phyloP scores from a whole-genome alignment of 2,888 invertebrate genomes.

The Belgica antarctica region DNA sequence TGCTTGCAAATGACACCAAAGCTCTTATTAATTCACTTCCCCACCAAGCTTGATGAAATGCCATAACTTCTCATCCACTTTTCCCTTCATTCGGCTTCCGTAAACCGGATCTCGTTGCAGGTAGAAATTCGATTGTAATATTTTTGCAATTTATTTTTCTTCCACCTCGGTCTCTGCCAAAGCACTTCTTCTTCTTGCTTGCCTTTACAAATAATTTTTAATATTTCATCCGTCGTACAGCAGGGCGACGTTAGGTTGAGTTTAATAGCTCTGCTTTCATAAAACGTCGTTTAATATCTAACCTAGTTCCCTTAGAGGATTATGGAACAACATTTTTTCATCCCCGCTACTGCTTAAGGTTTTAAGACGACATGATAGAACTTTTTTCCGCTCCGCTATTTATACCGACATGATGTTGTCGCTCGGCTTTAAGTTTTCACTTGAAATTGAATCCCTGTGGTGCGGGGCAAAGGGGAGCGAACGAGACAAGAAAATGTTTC shows the following conservation, averaged over 20 bases:
- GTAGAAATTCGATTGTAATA: slow-evolving; percentile 24
- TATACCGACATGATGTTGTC: neutral
- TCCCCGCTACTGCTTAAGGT: slow-evolving; percentile 2
- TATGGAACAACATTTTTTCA: slow-evolving; percentile 19
- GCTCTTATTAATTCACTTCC: neutral
- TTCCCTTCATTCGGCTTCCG: too few species aligned
- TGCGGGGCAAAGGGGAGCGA: neutral
- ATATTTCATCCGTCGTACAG: slow-evolving; percentile 16
- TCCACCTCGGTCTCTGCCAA: neutral
- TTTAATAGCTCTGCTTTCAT: slow-evolving; percentile 27
- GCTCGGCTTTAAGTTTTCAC: slow-evolving; percentile 19
- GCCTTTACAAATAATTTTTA: slow-evolving; percentile 28
- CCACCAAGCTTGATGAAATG: neutral
- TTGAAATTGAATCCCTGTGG: slow-evolving; percentile 12
- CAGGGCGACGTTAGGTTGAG: neutral
- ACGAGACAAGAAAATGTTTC: neutral
- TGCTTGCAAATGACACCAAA: neutral
- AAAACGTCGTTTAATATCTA: slow-evolving; percentile 25
- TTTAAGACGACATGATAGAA: neutral
- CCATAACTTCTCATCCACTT: slow-evolving; percentile 11
- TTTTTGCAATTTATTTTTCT: slow-evolving; percentile 26
- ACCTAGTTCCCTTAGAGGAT: slow-evolving; percentile 30
- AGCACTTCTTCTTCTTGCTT: neutral
- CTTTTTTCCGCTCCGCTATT: slow-evolving; percentile 2
- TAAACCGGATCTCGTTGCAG: too few species aligned